Percentiles rank a stretch among this genome's conserved stretches.
Evolutionary conservation across 2,888 invertebrate species (phyloP).

Genomic region (Nipponacmea schrenckii): DNA sequence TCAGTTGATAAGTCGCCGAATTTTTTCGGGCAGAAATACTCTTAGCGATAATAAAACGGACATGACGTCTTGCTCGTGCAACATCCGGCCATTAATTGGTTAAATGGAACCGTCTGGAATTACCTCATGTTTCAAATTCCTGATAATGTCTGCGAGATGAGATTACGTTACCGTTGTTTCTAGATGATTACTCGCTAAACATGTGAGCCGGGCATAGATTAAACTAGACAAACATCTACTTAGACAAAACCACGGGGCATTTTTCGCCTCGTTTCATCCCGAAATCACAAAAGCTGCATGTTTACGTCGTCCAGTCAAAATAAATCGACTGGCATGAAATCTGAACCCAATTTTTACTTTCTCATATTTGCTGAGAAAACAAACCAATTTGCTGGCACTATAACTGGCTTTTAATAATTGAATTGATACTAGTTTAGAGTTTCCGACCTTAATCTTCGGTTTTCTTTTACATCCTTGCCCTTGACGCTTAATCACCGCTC

Average conservation of each 20-base stretch:
- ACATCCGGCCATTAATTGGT: constrained; percentile 7
- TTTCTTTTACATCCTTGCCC: background rate
- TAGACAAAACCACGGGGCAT: constrained; percentile 2
- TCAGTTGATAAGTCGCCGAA: background rate
- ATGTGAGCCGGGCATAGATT: constrained; percentile 8
- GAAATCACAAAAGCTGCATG: constrained; percentile 4
- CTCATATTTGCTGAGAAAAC: constrained; percentile 8
- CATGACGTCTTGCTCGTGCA: background rate
- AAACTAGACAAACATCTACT: constrained; percentile 4
- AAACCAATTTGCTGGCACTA: constrained; percentile 4
- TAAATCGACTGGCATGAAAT: constrained; percentile 3
- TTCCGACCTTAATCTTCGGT: background rate
- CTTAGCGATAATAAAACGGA: background rate
- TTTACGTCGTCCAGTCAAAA: constrained; percentile 8
- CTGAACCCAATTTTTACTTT: background rate
- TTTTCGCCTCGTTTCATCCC: constrained; percentile 7
- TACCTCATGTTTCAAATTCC: constrained; percentile 8
- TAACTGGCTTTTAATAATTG: background rate
- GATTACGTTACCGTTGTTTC: constrained; percentile 8
- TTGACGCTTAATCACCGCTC: background rate
- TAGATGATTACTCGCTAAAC: background rate
- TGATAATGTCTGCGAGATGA: constrained; percentile 4
- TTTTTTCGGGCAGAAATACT: background rate
- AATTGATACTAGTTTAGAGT: constrained; percentile 2
- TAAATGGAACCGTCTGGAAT: constrained; percentile 7